Conservation (phyloP, 2,113 vertebrate species). For the Clupea harengus region DNA sequence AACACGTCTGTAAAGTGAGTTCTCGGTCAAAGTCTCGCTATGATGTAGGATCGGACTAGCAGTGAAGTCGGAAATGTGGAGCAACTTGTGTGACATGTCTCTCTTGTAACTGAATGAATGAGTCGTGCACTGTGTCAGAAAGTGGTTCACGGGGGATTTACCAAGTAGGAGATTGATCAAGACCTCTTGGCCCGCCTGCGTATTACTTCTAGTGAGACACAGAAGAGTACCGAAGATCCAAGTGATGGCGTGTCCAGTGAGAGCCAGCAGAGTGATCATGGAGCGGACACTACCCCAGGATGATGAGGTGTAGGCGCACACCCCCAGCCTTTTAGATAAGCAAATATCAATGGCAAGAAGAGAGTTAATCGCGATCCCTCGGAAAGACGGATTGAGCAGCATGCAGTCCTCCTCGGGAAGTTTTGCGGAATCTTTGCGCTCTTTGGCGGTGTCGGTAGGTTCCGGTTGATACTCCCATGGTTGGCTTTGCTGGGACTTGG, state of each 20-base stretch:
- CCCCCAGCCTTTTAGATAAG: slow-evolving; percentile 91
- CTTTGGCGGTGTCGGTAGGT: slow-evolving; percentile 66
- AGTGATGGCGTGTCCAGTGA: slow-evolving; percentile 90
- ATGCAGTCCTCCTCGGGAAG: slow-evolving; percentile 95
- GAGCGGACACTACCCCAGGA: slow-evolving; percentile 91
- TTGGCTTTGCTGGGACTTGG: slow-evolving; percentile 58
- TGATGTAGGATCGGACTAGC: background rate
- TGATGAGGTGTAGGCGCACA: slow-evolving; percentile 82
- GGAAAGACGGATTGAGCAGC: slow-evolving; percentile 95
- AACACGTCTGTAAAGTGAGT: background rate
- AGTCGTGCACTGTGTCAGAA: slow-evolving; percentile 6
- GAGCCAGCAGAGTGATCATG: slow-evolving; percentile 85
- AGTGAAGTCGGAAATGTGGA: background rate
- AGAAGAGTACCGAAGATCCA: slow-evolving; percentile 91
- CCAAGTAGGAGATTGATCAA: slow-evolving; percentile 94
- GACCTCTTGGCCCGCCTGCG: slow-evolving; percentile 91
- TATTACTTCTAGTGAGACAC: slow-evolving; percentile 91
- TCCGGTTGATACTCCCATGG: slow-evolving; percentile 55
- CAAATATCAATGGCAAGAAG: slow-evolving; percentile 94
- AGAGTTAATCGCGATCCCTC: slow-evolving; percentile 90
- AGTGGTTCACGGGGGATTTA: slow-evolving; percentile 66
- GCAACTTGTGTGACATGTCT: background rate
- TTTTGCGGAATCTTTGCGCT: slow-evolving; percentile 76
- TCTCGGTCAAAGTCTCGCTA: background rate
- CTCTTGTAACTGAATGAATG: background rate